These are phyloP conservation scores for Stomatorhinus ivindoensis DNA, from an alignment of 2,113 vertebrate species.

Conservation along the genomic window DNA sequence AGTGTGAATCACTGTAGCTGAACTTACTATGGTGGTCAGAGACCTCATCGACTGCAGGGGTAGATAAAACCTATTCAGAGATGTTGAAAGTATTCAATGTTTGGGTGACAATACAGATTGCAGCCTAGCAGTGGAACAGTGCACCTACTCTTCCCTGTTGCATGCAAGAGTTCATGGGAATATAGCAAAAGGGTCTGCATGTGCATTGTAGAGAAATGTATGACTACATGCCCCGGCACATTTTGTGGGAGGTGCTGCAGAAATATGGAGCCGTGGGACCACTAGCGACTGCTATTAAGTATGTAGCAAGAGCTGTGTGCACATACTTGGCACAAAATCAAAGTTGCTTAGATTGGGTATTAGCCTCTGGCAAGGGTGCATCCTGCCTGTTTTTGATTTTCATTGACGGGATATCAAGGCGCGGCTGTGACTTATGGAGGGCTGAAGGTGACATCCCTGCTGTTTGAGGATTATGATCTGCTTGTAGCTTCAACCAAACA, in stretches of 20 bases:
- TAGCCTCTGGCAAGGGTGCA: background rate
- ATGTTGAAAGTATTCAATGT: background rate
- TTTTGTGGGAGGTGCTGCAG: background rate
- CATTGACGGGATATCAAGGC: background rate
- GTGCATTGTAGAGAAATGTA: background rate
- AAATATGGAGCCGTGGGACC: background rate
- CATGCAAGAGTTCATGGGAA: background rate
- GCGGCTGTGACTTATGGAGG: background rate
- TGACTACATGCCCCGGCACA: background rate
- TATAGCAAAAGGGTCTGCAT: background rate
- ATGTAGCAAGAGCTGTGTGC: background rate
- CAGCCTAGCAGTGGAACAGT: background rate
- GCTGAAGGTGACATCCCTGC: background rate
- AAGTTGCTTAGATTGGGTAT: background rate
- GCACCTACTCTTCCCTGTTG: background rate
- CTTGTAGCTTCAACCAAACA: background rate
- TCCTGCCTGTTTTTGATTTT: background rate
- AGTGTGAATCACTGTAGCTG: background rate
- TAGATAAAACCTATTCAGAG: background rate
- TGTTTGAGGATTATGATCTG: background rate
- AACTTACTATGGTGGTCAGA: background rate
- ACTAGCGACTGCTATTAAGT: background rate
- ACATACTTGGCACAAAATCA: background rate
- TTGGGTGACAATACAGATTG: background rate
- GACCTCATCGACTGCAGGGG: background rate